phyloP scores from a whole-genome alignment of 2,888 invertebrate genomes.

The Trissonchulus latispiculum region DNA sequence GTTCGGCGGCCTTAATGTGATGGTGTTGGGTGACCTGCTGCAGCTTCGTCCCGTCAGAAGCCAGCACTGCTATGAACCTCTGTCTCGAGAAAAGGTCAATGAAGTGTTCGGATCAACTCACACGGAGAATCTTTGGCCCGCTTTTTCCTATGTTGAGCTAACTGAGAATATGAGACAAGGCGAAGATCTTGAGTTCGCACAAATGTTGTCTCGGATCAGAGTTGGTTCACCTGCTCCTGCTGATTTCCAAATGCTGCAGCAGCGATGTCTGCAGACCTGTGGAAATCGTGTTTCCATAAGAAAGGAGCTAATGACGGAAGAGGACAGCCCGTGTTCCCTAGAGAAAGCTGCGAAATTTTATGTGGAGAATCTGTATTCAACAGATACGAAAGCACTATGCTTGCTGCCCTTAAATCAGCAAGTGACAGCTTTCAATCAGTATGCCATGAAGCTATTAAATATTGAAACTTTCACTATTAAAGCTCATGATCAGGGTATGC shows the following conservation, averaged over 20 bases:
- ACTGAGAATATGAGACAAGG: background rate
- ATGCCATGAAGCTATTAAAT: no score
- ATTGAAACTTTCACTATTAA: background rate
- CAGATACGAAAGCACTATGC: no score
- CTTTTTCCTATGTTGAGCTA: background rate
- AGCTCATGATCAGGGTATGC: constrained; percentile 27
- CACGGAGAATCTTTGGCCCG: background rate
- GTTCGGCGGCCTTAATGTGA: background rate
- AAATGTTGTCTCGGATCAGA: background rate
- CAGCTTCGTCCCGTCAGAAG: background rate
- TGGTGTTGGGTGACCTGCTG: background rate
- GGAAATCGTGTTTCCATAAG: no score
- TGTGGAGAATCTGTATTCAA: no score
- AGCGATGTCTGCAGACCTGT: no score
- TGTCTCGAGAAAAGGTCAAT: background rate
- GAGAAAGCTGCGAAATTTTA: no score
- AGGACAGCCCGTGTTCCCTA: no score
- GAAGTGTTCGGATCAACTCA: background rate
- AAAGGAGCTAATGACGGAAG: no score
- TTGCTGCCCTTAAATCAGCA: no score
- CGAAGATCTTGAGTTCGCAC: background rate
- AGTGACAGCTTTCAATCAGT: no score
- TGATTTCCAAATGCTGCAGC: no score
- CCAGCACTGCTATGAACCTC: background rate
- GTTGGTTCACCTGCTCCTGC: background rate